These are phyloP conservation scores for Corythornis madagascariensis DNA, from an alignment of 2,113 vertebrate species.

Conservation along the genomic window DNA sequence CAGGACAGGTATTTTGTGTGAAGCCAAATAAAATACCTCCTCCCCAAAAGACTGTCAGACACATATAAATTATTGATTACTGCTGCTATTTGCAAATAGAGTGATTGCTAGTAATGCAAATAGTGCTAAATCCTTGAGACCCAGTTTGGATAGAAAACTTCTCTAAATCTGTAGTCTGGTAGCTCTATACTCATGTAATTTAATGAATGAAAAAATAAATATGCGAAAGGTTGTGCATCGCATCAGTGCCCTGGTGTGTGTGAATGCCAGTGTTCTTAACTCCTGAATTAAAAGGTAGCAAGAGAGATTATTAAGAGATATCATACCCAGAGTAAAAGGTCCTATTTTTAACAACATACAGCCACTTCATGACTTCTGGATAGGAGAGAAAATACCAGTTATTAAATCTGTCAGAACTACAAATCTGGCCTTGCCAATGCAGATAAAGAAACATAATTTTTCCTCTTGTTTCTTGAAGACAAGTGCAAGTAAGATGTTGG, in stretches of 20 bases:
- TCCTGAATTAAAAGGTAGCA: background rate
- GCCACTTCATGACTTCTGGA: background rate
- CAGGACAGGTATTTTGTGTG: background rate
- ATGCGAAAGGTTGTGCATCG: background rate
- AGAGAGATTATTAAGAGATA: background rate
- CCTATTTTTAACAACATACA: fast-evolving
- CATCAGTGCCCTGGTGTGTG: background rate
- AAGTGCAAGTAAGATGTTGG: background rate
- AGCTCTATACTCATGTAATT: background rate
- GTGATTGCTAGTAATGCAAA: background rate
- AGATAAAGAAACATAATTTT: background rate
- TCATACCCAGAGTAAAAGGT: fast-evolving
- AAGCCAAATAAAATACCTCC: background rate
- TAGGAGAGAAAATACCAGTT: background rate
- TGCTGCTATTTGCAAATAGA: background rate
- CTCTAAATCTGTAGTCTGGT: background rate
- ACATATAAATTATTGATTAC: background rate
- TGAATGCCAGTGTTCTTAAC: background rate
- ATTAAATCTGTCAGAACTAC: background rate
- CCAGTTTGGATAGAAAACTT: background rate
- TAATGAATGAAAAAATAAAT: background rate
- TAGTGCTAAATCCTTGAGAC: background rate
- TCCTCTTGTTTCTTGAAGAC: background rate
- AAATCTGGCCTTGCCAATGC: background rate
- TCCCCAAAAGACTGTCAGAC: background rate